Base-by-base conservation (phyloP, 2,797 vertebrate genomes). In the Typhlichthys subterraneus region DNA sequence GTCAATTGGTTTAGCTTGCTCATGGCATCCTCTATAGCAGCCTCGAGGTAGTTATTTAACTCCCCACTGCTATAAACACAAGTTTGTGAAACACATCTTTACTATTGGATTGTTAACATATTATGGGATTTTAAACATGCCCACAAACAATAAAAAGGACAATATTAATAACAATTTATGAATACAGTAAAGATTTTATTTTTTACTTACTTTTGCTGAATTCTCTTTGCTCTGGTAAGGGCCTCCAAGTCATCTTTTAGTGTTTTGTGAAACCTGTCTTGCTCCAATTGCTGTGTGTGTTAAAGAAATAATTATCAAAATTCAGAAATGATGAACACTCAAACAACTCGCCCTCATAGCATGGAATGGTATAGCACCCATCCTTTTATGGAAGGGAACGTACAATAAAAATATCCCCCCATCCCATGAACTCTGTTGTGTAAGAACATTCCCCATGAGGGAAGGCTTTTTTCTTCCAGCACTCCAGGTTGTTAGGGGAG, bases 1-100 rank as follows among this genome's bases (percentile, higher is more conserved):
- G 92, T 94, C 86, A 94, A 94, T 90, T 93, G 94, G 90, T 94
- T 93, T 87, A 94, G 85, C 82, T 94, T 92, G 64, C 85, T 93
- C 92, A 94, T 93, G 83, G 93, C 93, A 92, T 95, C 93, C 46
- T 94, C 92, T 85, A 94, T 93, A 93, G 94, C 94, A 94, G 93
- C 93, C 93, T 94, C 93, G 90, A 95, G 91, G 91, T 94, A 92
- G 84, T 93, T 93, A 89, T 93, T 94, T 83, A 94, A 83, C 80
- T 94, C 93, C 74, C 91, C 91, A 85, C 91, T 92, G 88, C 94
- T 95, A 70, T 68, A 53, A 61, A 58, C 23, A 54, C 2, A 56
- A 53, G 56, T 12, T 13, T 12, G n/a, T 17, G 12, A 59, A 11
- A 58, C 46, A 45, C 38, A 5, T 58, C 13, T 49, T 6, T 12